Evolutionary conservation across 2,113 vertebrate species (phyloP).

Genomic region (Aythya baeri): DNA sequence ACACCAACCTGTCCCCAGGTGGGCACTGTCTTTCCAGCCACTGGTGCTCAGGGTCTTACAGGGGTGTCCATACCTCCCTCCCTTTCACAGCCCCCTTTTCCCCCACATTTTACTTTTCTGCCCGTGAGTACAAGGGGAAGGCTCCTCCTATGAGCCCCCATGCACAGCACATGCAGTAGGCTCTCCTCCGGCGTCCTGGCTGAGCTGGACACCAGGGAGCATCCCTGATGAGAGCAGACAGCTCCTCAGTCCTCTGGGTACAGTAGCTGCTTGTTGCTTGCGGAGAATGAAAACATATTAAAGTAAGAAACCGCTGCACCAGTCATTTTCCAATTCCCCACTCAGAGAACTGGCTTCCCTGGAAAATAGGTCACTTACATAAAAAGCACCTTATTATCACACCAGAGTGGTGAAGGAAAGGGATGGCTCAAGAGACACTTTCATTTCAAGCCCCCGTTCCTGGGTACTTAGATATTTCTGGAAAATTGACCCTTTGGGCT

Average conservation of each 20-base stretch:
- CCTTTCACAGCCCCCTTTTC: background rate
- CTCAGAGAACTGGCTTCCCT: constrained; percentile 64
- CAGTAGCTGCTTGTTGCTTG: constrained; percentile 62
- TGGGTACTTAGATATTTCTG: constrained; percentile 59
- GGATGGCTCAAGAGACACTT: constrained; percentile 62
- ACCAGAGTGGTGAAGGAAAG: constrained; percentile 38
- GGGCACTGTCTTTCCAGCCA: background rate
- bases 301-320: constrained; percentile 71
- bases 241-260: constrained; percentile 55
- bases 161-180: background rate
- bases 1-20: background rate
- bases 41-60: background rate
- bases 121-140: background rate
- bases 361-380: constrained; percentile 79
- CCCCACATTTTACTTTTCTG: background rate
- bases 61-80: background rate
- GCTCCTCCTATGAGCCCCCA: background rate
- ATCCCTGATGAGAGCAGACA: constrained; percentile 59
- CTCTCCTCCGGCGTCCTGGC: background rate
- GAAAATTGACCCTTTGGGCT: constrained; percentile 73
- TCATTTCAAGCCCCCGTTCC: constrained; percentile 33
- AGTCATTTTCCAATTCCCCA: constrained; percentile 72
- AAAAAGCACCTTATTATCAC: constrained; percentile 76
- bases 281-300: constrained; percentile 67
- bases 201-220: constrained; percentile 20